phyloP scores from a whole-genome alignment of 1,140 invertebrate genomes.

The Megalopta genalis region DNA sequence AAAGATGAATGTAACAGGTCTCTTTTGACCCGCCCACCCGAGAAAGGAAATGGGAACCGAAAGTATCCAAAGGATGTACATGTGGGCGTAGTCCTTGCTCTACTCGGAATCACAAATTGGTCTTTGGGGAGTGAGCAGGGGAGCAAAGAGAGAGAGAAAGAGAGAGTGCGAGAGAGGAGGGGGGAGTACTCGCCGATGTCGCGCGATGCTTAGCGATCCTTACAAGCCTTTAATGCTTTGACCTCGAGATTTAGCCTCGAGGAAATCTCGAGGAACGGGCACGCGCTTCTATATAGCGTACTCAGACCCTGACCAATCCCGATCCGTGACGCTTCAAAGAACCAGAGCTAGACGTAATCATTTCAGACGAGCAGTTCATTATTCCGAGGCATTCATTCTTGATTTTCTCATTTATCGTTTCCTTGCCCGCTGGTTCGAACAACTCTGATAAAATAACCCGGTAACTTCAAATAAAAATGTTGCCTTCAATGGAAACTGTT shows the following conservation, averaged over 20 bases:
- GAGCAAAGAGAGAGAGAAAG: too few relatives aligned
- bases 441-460: background rate
- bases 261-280: constrained; percentile 17
- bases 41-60: constrained; percentile 63
- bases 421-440: background rate
- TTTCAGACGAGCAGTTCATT: constrained; percentile 1
- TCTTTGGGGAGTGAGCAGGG: constrained; percentile 40
- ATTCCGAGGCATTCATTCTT: background rate
- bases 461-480: too few relatives aligned
- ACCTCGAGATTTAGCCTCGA: constrained; percentile 32
- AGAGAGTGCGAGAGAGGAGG: too few relatives aligned
- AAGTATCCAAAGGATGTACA: constrained; percentile 53
- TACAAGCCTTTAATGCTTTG: constrained; percentile 30
- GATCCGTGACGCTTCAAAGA: background rate
- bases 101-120: constrained; percentile 57
- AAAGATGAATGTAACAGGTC: constrained; percentile 76
- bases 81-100: constrained; percentile 57
- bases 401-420: background rate
- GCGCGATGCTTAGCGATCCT: constrained; percentile 43
- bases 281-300: background rate
- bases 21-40: constrained; percentile 67
- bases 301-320: background rate
- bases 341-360: background rate
- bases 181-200: background rate
- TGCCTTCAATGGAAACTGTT: too few relatives aligned